Evolutionary conservation across 2,113 vertebrate species (phyloP).

Genomic region (Alosa alosa): DNA sequence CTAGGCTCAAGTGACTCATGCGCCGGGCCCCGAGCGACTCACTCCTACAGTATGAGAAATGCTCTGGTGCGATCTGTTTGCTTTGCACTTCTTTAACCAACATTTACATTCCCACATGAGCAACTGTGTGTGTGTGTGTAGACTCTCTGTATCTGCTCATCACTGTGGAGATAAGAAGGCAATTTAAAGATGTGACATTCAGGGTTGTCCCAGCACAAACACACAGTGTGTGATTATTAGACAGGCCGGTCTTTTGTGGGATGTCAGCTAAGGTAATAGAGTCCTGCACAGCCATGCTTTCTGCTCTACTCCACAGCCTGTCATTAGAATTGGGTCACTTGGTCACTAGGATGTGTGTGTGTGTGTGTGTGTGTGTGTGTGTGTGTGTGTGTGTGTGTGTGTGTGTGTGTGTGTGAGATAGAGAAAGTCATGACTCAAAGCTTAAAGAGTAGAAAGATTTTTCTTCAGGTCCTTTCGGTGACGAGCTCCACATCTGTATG

Average conservation of each 20-base stretch:
- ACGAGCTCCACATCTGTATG: no score
- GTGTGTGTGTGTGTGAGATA: neutral
- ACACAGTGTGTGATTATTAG: neutral
- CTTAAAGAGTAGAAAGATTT: neutral
- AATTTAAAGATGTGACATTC: neutral
- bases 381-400: neutral
- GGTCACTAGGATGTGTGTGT: neutral
- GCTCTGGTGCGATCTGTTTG: neutral
- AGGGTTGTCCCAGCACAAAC: neutral
- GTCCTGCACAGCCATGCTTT: neutral
- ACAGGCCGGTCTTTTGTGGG: neutral
- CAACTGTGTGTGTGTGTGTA: neutral
- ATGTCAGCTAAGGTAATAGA: neutral
- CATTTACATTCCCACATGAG: neutral
- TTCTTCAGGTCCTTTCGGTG: neutral
- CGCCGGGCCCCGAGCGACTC: neutral
- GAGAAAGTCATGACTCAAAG: slow-evolving; percentile 11
- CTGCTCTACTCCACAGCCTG: neutral
- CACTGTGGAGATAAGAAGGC: neutral
- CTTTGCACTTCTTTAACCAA: neutral
- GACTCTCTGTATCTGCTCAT: neutral
- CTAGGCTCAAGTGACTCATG: neutral
- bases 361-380: neutral
- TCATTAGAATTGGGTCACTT: slow-evolving; percentile 19
- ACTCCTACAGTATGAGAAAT: neutral